A percentile compares a stretch with the other conserved stretches of the same genome.
phyloP scores from a whole-genome alignment of 2,888 invertebrate genomes.

The Cheilosia impressa region DNA sequence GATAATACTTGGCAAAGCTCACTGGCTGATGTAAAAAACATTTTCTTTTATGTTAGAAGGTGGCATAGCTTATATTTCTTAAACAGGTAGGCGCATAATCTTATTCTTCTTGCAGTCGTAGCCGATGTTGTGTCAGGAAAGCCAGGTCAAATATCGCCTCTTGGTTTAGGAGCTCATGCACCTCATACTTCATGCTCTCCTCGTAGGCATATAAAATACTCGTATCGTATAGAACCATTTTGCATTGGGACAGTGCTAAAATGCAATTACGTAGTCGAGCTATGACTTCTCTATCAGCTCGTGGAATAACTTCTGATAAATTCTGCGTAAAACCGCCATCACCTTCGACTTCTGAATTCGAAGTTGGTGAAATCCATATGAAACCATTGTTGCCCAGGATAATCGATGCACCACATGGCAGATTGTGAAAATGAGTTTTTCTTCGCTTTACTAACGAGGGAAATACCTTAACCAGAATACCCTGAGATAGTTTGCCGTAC shows the following conservation, averaged over 20 bases:
- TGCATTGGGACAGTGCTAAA: constrained; percentile 92
- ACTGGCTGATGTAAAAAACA: too few species aligned
- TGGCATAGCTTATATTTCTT: constrained; percentile 5
- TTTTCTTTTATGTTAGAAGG: too few species aligned
- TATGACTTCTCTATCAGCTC: constrained; percentile 92
- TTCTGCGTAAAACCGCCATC: constrained; percentile 92
- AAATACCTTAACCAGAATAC: constrained; percentile 94
- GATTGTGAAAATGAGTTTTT: constrained; percentile 97
- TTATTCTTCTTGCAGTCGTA: constrained; percentile 84
- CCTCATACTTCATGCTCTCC: constrained; percentile 92
- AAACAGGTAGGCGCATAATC: not conserved
- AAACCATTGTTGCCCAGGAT: constrained; percentile 98
- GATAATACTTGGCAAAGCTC: too few species aligned
- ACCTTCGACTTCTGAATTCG: constrained; percentile 86
- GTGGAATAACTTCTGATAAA: constrained; percentile 88
- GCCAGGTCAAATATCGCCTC: constrained; percentile 94
- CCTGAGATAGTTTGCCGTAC: constrained; percentile 97
- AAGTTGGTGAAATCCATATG: constrained; percentile 94
- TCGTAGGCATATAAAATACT: constrained; percentile 96
- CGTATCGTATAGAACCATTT: constrained; percentile 96
- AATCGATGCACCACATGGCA: constrained; percentile 95
- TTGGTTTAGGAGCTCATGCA: constrained; percentile 91
- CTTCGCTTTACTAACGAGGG: constrained; percentile 95
- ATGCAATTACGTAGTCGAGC: constrained; percentile 95
- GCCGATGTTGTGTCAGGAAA: constrained; percentile 90